A percentile compares a stretch with the other conserved stretches of the same genome.
Evolutionary conservation across 1,140 invertebrate species (phyloP).

Genomic region (Scaptomyza pallida): DNA sequence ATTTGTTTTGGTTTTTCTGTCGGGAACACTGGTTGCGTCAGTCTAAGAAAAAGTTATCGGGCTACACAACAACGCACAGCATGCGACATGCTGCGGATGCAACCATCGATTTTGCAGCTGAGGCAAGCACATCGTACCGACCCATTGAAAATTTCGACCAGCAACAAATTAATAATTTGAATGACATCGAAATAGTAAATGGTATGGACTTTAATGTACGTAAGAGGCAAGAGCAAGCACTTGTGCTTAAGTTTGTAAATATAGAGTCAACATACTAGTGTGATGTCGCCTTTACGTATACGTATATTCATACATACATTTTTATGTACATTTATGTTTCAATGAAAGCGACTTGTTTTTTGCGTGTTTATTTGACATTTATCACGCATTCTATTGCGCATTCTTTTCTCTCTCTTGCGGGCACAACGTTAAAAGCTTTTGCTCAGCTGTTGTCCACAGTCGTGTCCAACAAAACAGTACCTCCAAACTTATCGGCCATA

Average conservation of each 20-base stretch:
- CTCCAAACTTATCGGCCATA: background rate
- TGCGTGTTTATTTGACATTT: slow-evolving; percentile 54
- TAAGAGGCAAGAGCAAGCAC: slow-evolving; percentile 15
- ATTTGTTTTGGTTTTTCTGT: slow-evolving; percentile 63
- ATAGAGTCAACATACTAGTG: background rate
- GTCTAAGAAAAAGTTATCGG: background rate
- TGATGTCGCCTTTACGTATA: background rate
- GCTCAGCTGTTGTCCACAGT: slow-evolving; percentile 62
- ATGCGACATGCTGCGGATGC: slow-evolving; percentile 43
- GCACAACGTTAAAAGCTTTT: slow-evolving; percentile 38
- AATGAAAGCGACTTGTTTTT: background rate
- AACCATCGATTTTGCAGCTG: slow-evolving; percentile 74
- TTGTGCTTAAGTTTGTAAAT: background rate
- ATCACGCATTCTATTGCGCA: slow-evolving; percentile 25
- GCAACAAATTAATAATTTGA: slow-evolving; percentile 37
- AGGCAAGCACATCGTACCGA: slow-evolving; percentile 56
- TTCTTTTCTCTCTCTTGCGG: slow-evolving; percentile 10
- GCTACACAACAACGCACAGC: slow-evolving; percentile 4
- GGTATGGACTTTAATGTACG: slow-evolving; percentile 65
- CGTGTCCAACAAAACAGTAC: slow-evolving; percentile 13
- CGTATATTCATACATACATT: background rate
- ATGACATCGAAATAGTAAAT: slow-evolving; percentile 65
- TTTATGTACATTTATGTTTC: background rate
- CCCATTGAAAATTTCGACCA: slow-evolving; percentile 44
- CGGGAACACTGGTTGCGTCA: slow-evolving; percentile 64